Conservation (phyloP, 2,113 vertebrate species). For the Brachionichthys hirsutus region DNA sequence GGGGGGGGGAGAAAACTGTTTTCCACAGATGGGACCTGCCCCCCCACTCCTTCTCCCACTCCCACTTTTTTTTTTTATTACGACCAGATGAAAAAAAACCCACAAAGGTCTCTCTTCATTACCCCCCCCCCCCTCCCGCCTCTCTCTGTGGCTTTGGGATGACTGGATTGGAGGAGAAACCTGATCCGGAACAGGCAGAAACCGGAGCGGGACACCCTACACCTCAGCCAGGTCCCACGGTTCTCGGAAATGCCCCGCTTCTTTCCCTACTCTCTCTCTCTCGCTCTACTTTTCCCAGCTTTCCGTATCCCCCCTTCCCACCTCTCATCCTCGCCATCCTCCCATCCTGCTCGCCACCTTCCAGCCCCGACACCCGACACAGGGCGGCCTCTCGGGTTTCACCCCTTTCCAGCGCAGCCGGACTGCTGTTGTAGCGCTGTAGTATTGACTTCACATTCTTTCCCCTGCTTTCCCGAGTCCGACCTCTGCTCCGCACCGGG, state of each 20-base stretch:
- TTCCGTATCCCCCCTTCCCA: slow-evolving; percentile 33
- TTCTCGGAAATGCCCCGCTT: slow-evolving; percentile 91
- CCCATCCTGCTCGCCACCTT: slow-evolving; percentile 67
- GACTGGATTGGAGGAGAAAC: slow-evolving; percentile 84
- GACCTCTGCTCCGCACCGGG: slow-evolving; percentile 71
- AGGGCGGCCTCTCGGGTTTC: slow-evolving; percentile 69
- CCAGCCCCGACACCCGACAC: slow-evolving; percentile 75
- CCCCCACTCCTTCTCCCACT: slow-evolving; percentile 14
- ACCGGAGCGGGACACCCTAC: slow-evolving; percentile 95
- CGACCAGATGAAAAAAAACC: slow-evolving; percentile 73
- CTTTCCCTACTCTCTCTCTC: slow-evolving; percentile 39
- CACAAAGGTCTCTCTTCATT: slow-evolving; percentile 85
- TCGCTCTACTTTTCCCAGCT: slow-evolving; percentile 17
- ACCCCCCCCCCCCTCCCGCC: slow-evolving; percentile 75
- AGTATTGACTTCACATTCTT: slow-evolving; percentile 73
- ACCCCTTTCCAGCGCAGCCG: slow-evolving; percentile 73
- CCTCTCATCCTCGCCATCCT: slow-evolving; percentile 66
- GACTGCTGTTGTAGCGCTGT: slow-evolving; percentile 72
- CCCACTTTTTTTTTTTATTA: slow-evolving; percentile 78
- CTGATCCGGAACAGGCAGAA: slow-evolving; percentile 87
- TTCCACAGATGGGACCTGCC: slow-evolving; percentile 65
- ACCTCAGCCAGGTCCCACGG: slow-evolving; percentile 96
- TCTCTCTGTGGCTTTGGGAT: slow-evolving; percentile 67
- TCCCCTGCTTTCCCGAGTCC: slow-evolving; percentile 72
- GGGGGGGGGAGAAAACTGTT: slow-evolving; percentile 62